A percentile compares a stretch with the other conserved stretches of the same genome.
phyloP scores from a whole-genome alignment of 2,797 vertebrate species.

The Platyrinchus mystaceus region DNA sequence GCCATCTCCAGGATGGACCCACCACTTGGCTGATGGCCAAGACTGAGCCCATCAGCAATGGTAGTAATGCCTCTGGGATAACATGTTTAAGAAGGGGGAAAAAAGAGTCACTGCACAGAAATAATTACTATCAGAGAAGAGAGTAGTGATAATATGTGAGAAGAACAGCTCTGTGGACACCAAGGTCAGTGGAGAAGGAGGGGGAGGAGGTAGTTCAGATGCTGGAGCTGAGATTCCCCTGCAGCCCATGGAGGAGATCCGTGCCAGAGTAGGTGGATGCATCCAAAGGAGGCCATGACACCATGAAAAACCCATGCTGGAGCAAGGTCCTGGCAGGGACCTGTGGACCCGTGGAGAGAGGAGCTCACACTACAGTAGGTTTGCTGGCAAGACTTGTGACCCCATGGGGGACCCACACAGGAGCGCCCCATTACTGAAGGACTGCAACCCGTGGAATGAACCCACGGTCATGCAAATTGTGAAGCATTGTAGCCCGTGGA shows the following conservation, averaged over 20 bases:
- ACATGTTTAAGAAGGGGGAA: background rate
- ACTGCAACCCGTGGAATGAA: background rate
- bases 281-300: background rate
- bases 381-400: background rate
- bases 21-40: background rate
- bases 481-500: background rate
- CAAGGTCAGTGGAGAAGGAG: background rate
- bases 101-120: background rate
- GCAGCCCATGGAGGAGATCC: background rate
- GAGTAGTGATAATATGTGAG: background rate
- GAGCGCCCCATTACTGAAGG: background rate
- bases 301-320: rapidly evolving
- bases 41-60: background rate
- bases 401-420: background rate
- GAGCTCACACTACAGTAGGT: background rate
- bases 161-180: background rate
- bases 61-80: background rate
- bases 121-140: background rate
- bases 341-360: background rate
- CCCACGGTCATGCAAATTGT: rapidly evolving
- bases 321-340: background rate
- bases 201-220: background rate
- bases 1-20: background rate
- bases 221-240: background rate
- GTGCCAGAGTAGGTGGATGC: background rate